Evolutionary conservation across 2,113 vertebrate species (phyloP).

Genomic region (Marmota monax): DNA sequence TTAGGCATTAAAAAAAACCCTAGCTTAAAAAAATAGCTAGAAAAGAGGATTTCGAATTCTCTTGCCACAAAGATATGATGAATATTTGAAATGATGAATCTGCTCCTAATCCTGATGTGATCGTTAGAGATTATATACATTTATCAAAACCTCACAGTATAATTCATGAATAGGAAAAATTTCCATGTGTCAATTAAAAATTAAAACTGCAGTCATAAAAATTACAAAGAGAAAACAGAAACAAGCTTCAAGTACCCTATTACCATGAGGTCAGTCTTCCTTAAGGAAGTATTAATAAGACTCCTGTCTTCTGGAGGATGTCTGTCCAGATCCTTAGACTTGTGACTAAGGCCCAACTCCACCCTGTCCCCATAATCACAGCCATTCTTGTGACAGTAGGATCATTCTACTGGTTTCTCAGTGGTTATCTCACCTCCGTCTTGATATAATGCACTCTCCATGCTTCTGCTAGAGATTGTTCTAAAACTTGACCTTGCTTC

Average conservation of each 20-base stretch:
- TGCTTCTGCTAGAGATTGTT: not conserved
- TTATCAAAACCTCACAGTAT: not conserved
- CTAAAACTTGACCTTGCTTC: not conserved
- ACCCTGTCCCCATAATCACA: not conserved
- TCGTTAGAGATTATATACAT: not conserved
- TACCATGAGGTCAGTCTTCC: not conserved
- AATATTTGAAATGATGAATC: not conserved
- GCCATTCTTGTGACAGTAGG: not conserved
- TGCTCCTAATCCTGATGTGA: not conserved
- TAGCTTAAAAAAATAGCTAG: no score
- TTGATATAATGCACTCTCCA: no score
- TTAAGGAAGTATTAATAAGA: not conserved
- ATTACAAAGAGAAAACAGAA: not conserved
- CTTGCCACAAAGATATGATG: not conserved
- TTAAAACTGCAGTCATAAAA: not conserved
- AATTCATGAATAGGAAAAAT: not conserved
- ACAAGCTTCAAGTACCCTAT: not conserved
- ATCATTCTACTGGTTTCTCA: not conserved
- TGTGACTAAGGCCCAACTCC: not conserved
- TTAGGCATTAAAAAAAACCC: no score
- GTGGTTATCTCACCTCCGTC: not conserved
- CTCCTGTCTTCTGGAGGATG: not conserved
- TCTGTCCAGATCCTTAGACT: not conserved
- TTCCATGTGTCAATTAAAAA: not conserved
- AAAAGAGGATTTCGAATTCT: not conserved